Base-by-base conservation (phyloP, 2,113 vertebrate genomes). In the Struthio camelus region DNA sequence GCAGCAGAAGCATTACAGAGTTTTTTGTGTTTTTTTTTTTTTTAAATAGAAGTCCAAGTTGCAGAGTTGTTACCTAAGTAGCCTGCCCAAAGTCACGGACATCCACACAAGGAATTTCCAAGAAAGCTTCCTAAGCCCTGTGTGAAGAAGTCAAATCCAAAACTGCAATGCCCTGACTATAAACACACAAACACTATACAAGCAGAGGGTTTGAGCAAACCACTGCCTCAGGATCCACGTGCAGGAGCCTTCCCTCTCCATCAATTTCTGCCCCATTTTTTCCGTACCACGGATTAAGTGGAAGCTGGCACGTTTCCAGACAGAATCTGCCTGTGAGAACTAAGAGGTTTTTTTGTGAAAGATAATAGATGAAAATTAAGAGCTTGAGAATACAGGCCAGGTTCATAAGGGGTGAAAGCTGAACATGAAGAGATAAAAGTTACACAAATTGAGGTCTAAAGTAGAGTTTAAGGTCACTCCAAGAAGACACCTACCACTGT, bases 111-210 rank as follows among this genome's bases (percentile, higher is more conserved):
- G 85, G 30, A 51, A 8, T 56, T 61, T n/a, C 23, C 28, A 76
- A 24, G 40, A 61, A 10, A 20, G 0, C 0, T 0, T 24, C n/a
- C 48, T 80, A 80, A 62, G 34, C 10, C 34, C 44, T 80, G 4
- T 3, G 17, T 1, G 3, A 11, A 77, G 20, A 92, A 80, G 17
- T 36, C 67, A 90, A 25, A 23, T 17, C 11, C 80, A 62, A 59
- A 86, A 61, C 5, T 0, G 0, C 64, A 61, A 1, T 38, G 27
- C 78, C 23, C 6, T 10, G 6, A 70, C 70, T 78, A 20, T 16
- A 66, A 56, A 28, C 62, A 46, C 1, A 75, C 36, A 71, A 80
- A 59, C 54, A 73, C 11, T 58, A 40, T 61, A 62, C 3, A 11
- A 4, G 9, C 54, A 86, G n/a, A 76, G 36, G 11, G 8, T 25